Evolutionary conservation across 2,888 invertebrate species (phyloP), one percentile per base, ranked within the genome.

Genomic region (Caradrina clavipalpis): DNA sequence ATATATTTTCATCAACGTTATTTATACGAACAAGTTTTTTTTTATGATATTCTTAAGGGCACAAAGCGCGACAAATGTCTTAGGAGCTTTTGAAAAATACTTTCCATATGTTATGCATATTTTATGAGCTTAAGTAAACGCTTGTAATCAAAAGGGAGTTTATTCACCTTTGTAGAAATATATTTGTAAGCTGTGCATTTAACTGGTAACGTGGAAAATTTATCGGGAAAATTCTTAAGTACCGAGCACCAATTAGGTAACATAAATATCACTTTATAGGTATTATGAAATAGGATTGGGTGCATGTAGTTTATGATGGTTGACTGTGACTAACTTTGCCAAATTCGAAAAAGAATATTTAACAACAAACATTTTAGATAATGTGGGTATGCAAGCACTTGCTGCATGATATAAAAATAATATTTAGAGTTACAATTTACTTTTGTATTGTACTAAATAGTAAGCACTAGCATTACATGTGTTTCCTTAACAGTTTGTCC

Each of bases 1-100:
- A 91, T 90, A 90, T 89, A 89, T 91, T 89, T 90, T 91, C 91
- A 91, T 91, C 90, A 91, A 84, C 87, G 86, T 92, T 90, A 92
- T 92, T 91, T 91, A 92, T 92, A 86, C 86, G 88, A 88, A 85
- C 90, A 89, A 89, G 90, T 90, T 92, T 89, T 88, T n/a, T 90
- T 90, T 92, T 90, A 92, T 91, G 86, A 88, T 88, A 86, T 88
- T 89, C 90, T 91, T 90, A 89, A 89, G 86, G 84, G 86, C 88
- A 90, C 87, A 88, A 87, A 90, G 87, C 88, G 88, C 87, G 87
- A 87, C 84, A 86, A 89, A 86, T 84, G 86, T 90, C 88, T 89
- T 86, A 85, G 88, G 88, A 88, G 85, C 87, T 86, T 89, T 90
- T 92, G 91, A 91, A 90, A 80, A 92, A 92, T 89, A 86, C 87